Base-by-base conservation (phyloP, 2,888 invertebrate species). In the Crepidodera aurea region DNA sequence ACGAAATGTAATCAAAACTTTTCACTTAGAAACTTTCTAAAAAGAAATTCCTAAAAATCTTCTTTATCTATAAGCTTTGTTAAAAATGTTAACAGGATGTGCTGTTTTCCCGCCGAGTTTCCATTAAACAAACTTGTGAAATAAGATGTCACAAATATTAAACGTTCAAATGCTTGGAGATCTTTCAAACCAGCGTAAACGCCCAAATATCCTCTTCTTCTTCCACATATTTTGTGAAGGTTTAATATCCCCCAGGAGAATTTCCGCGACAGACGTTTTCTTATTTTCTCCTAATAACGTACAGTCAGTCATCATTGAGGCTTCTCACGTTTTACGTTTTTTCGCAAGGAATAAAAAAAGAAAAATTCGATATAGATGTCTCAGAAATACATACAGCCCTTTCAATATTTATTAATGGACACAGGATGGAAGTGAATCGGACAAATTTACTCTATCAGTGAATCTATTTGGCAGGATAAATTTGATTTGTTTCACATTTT, bases 231-330 rank as follows among this genome's bases (percentile, higher is more conserved):
- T 57, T 50, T 50, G 18, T 50, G 48, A 57, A 48, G 57, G 48
- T 39, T 57, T 57, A 57, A 48, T 57, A 57, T 57, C n/a, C 48
- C 57, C 39, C 42, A 8, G 3, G 57, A 42, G 48, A 50, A 50
- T 57, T 57, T 57, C 27, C 39, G 18, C 16, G 39, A 50, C 57
- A 50, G 56, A 34, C 34, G 25, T 32, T 57, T 37, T 57, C 48
- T 50, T 57, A 50, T 57, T 57, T 57, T 57, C 27, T 50, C 37
- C 39, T 48, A 57, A 57, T 39, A 57, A 50, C 39, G 22, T 25
- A 56, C 15, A 37, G 56, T 56, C 34, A 19, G 39, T 48, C 57
- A 57, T 57, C 25, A 37, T 57, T 57, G 27, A 57, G 48, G 57
- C 57, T 48, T 48, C 48, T 57, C 48, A 56, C 56, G 48, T 46